Conservation (phyloP, 1,140 invertebrate genomes). For the Trichogramma pretiosum region DNA sequence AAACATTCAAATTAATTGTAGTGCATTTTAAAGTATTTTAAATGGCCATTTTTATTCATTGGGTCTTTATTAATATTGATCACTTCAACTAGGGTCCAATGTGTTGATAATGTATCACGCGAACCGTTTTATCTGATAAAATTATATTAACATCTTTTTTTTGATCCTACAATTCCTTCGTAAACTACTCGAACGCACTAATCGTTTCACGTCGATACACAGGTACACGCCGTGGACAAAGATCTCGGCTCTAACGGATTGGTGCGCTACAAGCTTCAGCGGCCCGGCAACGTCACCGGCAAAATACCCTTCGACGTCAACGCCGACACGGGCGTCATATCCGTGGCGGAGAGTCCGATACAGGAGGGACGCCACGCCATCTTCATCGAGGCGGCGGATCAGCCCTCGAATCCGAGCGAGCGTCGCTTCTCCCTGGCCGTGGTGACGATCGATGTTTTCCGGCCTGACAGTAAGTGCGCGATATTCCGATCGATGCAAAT, state of each 20-base stretch:
- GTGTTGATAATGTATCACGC: too few relatives aligned
- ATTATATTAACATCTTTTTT: too few relatives aligned
- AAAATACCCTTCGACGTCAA: constrained; percentile 65
- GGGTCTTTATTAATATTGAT: too few relatives aligned
- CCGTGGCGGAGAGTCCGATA: constrained; percentile 58
- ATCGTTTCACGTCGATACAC: too few relatives aligned
- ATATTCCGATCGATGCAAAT: neutral
- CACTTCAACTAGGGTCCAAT: too few relatives aligned
- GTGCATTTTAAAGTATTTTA: too few relatives aligned
- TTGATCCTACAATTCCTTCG: too few relatives aligned
- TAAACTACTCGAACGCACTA: too few relatives aligned
- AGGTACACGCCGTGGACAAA: constrained; percentile 68
- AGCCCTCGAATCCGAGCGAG: constrained; percentile 71
- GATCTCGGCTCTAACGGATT: constrained; percentile 73
- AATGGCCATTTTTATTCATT: too few relatives aligned
- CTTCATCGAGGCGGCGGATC: constrained; percentile 74
- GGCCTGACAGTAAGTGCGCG: constrained; percentile 38
- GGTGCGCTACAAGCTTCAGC: constrained; percentile 67
- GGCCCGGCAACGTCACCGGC: constrained; percentile 55
- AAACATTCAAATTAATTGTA: too few relatives aligned
- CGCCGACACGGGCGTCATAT: constrained; percentile 59
- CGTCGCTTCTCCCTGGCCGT: constrained; percentile 72
- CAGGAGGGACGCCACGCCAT: constrained; percentile 62
- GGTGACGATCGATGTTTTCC: constrained; percentile 63
- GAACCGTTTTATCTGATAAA: too few relatives aligned